phyloP scores from a whole-genome alignment of 2,888 invertebrate species.

The Parthenolecanium corni region DNA sequence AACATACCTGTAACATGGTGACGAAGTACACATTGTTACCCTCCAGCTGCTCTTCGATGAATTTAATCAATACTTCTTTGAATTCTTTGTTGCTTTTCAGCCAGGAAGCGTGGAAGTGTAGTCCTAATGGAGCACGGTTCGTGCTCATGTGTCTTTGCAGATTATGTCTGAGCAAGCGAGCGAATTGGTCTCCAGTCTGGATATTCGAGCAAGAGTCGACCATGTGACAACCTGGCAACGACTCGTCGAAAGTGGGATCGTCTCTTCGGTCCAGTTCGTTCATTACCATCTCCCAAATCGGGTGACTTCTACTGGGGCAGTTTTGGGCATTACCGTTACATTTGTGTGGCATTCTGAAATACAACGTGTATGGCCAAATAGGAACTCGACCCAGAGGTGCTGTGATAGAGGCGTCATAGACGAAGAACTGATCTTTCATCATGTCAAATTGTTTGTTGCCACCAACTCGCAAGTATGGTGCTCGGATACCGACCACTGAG shows the following conservation, averaged over 20 bases:
- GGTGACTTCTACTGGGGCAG: constrained; percentile 82
- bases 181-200: constrained; percentile 82
- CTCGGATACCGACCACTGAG: constrained; percentile 80
- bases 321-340: constrained; percentile 86
- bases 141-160: constrained; percentile 85
- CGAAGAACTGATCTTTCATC: constrained; percentile 92
- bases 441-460: constrained; percentile 94
- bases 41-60: constrained; percentile 78
- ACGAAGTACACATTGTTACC: constrained; percentile 88
- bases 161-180: constrained; percentile 86
- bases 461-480: constrained; percentile 80
- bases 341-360: constrained; percentile 89
- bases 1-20: constrained; percentile 68
- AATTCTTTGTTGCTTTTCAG: constrained; percentile 84
- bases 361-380: constrained; percentile 96
- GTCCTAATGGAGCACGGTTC: constrained; percentile 75
- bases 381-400: constrained; percentile 83
- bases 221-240: constrained; percentile 84
- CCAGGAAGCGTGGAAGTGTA: constrained; percentile 91
- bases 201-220: constrained; percentile 91
- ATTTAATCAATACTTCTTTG: constrained; percentile 81
- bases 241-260: constrained; percentile 79
- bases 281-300: constrained; percentile 94
- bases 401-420: constrained; percentile 90
- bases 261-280: constrained; percentile 85